Evolutionary conservation across 2,888 invertebrate genomes (phyloP), one percentile per base, ranked within the genome.

Genomic region (Andrena praecox): DNA sequence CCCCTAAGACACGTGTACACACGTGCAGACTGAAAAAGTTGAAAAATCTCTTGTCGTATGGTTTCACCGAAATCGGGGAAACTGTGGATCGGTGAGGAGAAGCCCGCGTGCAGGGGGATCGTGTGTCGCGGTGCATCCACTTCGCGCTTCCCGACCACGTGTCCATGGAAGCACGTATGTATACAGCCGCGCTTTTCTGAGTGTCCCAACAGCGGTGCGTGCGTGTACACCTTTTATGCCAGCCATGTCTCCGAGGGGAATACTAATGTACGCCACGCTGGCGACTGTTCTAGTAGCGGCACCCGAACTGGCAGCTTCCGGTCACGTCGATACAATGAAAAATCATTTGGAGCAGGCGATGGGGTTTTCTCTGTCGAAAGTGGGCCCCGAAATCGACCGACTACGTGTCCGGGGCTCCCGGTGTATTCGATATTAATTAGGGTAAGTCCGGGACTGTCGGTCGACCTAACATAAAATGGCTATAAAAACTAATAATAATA

Each of bases 301-400:
- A 71, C 80, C 78, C 76, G 71, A 84, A 85, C 68, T 64, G 66
- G 68, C 66, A 70, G 79, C 81, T 87, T 87, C 87, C 87, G 88
- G 87, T 86, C 77, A 70, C 80, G 81, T 82, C 80, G 75, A 54
- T 80, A 66, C 71, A 48, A 73, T 84, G 79, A 79, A 86, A 80
- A 86, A 86, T 68, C 77, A 60, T 64, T 70, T 29, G 48, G 50
- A 10, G 42, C 56, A 59, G 64, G 62, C 71, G 50, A 29, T 24
- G 63, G 56, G 64, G 48, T 82, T 82, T 76, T 82, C 82, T 78
- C 82, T 78, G 48, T 62, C 10, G 24, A 63, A 71, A 82, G 63
- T 71, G 2, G 42, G 12, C 16, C 52, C 42, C 42, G n/a, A 64
- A 69, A 52, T 76, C 42, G 60, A 10, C 59, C 29, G 52, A 12